Conservation (phyloP, 2,113 vertebrate species). For the Uria aalge region DNA sequence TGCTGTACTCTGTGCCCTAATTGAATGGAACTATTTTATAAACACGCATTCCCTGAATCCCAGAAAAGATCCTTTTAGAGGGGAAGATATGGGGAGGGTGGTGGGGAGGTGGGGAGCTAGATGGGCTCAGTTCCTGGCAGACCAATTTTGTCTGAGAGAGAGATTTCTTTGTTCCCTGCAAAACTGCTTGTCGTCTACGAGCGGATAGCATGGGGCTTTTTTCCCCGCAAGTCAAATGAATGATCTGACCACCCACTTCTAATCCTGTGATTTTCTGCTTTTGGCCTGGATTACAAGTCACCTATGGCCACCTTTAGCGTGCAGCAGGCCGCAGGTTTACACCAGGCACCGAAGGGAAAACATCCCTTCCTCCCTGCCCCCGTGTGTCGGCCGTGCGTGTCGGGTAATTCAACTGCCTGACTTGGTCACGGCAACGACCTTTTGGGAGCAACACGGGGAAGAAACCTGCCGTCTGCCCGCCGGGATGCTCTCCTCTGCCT, state of each 20-base stretch:
- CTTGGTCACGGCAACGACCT: background rate
- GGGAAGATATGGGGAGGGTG: slow-evolving; percentile 62
- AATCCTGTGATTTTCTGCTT: slow-evolving; percentile 47
- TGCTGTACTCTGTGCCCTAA: slow-evolving; percentile 68
- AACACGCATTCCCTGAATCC: slow-evolving; percentile 66
- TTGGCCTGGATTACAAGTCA: slow-evolving; percentile 52
- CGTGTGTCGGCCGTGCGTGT: background rate
- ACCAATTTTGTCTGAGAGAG: slow-evolving; percentile 46
- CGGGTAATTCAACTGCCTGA: background rate
- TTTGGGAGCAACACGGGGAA: background rate
- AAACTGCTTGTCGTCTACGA: slow-evolving; percentile 22
- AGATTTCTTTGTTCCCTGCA: slow-evolving; percentile 58
- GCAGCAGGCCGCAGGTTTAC: background rate
- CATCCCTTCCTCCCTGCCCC: background rate
- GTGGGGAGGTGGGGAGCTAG: slow-evolving; percentile 67
- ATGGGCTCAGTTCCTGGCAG: slow-evolving; percentile 59
- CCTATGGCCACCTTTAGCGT: background rate
- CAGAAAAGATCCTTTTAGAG: slow-evolving; percentile 61
- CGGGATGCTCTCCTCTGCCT: background rate
- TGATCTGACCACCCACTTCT: slow-evolving; percentile 59
- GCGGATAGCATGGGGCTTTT: background rate
- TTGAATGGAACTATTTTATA: slow-evolving; percentile 75
- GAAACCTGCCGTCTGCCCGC: background rate
- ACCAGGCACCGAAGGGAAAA: background rate
- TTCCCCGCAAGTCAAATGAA: slow-evolving; percentile 46